Base-by-base conservation (phyloP, 2,888 invertebrate genomes). In the Lasioglossum marginatum region DNA sequence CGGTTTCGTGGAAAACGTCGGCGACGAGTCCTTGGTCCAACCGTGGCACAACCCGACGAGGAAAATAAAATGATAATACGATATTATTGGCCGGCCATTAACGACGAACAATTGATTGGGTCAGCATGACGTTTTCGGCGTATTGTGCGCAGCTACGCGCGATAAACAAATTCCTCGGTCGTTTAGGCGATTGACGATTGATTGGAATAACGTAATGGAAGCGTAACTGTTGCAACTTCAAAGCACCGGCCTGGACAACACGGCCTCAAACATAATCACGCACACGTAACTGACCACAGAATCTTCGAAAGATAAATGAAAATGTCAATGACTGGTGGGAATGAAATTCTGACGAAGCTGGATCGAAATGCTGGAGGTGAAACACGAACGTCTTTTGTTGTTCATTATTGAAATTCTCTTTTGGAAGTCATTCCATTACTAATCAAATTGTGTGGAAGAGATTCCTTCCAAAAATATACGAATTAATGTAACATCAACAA, bases 161-260 rank as follows among this genome's bases (percentile, higher is more conserved):
- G 82, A 88, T 92, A 92, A 92, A 92, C 89, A 92, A 91, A 90
- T 92, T 93, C 89, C 90, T 87, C 72, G 82, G 90, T 90, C 87
- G 88, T 92, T 92, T 76, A 85, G 86, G n/a, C 81, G 89, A 92
- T 91, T 91, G 85, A 91, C 85, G 83, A 88, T 88, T 88, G 83
- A 90, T 89, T 89, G 79, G 81, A 82, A 79, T 87, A 70, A 82
- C 87, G 81, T 77, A 82, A 85, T n/a, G 43, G 34, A 48, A 68
- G 71, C 72, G 45, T 76, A 71, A 81, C 76, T 57, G 70, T 86
- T 77, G 63, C 72, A 76, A 73, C 72, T 72, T 66, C 81, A 31
- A 70, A 40, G 43, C 71, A 60, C 27, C 60, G 79, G 19, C 43
- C 57, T 31, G 27, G 31, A n/a, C 52, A n/a, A 52, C 23, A n/a